These are phyloP conservation scores for Corynorhinus townsendii DNA, from an alignment of 2,113 vertebrate species.

Conservation along the genomic window DNA sequence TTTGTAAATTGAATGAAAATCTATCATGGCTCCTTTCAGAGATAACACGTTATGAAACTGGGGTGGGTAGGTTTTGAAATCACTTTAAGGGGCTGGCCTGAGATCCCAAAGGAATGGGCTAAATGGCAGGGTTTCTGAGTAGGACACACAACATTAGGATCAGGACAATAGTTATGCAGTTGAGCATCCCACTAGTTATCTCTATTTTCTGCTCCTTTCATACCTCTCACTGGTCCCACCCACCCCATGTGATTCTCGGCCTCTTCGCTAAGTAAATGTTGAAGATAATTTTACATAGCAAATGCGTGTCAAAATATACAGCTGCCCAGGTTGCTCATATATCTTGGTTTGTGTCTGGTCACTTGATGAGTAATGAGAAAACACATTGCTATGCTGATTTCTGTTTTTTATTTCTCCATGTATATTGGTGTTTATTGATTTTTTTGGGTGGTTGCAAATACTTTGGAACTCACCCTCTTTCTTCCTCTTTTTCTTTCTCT, in stretches of 20 bases:
- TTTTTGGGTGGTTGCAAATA: background rate
- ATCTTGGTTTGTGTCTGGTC: background rate
- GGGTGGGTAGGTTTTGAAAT: background rate
- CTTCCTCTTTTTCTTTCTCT: background rate
- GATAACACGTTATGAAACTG: background rate
- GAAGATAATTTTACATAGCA: background rate
- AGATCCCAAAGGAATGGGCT: background rate
- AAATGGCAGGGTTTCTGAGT: background rate
- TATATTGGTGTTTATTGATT: background rate
- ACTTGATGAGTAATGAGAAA: background rate
- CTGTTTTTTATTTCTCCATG: background rate
- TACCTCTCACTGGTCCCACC: background rate
- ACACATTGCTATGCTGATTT: background rate
- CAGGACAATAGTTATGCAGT: no score
- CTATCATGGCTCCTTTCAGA: background rate
- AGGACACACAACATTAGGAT: background rate
- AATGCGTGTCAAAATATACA: background rate
- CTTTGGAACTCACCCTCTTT: background rate
- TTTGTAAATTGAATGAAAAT: background rate
- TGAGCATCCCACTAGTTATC: background rate
- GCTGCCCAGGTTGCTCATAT: background rate
- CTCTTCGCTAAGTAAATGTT: background rate
- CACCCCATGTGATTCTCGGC: background rate
- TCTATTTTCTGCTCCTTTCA: background rate
- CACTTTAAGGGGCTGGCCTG: background rate